A percentile compares a stretch with the other conserved stretches of the same genome.
Conservation (phyloP, 2,113 vertebrate species). For the Tragelaphus strepsiceros region DNA sequence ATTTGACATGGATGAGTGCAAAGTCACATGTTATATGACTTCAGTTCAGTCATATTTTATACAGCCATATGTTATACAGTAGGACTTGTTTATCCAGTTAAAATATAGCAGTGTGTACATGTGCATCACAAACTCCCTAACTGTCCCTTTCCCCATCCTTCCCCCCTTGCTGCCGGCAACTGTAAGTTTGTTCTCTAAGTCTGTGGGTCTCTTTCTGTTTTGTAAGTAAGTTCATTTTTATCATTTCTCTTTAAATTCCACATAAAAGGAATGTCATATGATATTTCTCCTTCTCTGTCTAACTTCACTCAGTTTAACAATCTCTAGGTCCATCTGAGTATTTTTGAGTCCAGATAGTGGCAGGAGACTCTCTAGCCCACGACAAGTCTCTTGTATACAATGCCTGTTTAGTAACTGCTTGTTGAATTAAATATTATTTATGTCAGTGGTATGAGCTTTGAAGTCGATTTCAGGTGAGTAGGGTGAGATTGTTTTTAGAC, state of each 20-base stretch:
- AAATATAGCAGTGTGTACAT: not conserved
- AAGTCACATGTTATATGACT: not conserved
- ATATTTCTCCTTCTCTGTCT: not conserved
- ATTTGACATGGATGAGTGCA: not conserved
- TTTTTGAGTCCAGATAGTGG: not conserved
- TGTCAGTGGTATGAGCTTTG: not conserved
- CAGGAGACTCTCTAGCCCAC: not conserved
- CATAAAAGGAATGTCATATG: not conserved
- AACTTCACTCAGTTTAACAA: not conserved
- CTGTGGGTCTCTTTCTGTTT: not conserved
- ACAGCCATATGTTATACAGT: not conserved
- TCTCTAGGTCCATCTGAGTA: not conserved
- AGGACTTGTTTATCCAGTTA: not conserved
- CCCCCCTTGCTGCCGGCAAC: not conserved
- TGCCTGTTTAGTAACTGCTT: not conserved
- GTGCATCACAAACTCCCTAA: not conserved
- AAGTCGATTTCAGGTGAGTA: not conserved
- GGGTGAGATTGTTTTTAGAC: not conserved
- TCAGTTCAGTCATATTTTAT: not conserved
- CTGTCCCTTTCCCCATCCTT: not conserved
- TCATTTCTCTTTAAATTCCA: not conserved
- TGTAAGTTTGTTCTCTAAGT: not conserved
- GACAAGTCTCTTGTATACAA: not conserved
- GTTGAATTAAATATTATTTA: not conserved
- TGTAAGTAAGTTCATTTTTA: not conserved